Evolutionary conservation across 2,113 vertebrate genomes (phyloP), one percentile per base, ranked within the genome.

Genomic region (Tachycineta bicolor): DNA sequence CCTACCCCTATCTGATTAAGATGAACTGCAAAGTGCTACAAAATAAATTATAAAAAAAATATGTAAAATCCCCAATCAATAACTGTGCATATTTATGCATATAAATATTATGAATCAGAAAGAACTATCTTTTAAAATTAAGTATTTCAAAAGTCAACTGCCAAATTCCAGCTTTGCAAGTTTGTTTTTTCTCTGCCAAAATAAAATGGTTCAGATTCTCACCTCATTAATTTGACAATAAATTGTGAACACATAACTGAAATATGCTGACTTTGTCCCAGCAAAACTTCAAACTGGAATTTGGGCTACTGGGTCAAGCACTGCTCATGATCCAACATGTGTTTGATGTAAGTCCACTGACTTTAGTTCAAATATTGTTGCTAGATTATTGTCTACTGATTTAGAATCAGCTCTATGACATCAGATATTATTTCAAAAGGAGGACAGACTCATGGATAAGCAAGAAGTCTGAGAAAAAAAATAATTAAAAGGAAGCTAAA

Each of bases 11-110:
- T 28, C 70, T 2, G 1, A 96, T 80, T 97, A 97, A 97, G 95
- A 86, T 97, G 95, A 97, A 96, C 90, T 97, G 96, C 90, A 97
- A 96, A 96, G 95, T 93, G 91, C 74, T 81, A 96, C 39, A 93
- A 93, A 97, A 94, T 97, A 96, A 93, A 49, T 95, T 88, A 74
- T 6, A 64, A 90, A 59, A 59, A 65, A 52, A 55, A 4, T 9
- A 47, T 5, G 19, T 74, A 94, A 93, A 60, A 93, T 96, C 91
- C 92, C 89, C 85, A 74, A 88, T 90, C 75, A 87, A 58, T 59
- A 73, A 39, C 58, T 93, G 37, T 73, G 64, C 49, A 49, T 46
- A 62, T 50, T 68, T 53, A 71, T 69, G 87, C 89, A 93, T 92
- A 96, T 81, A 97, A 94, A 94, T 87, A 90, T 20, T 75, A 93